These are phyloP conservation scores for Gallinago nigripennis DNA, from an alignment of 2,797 vertebrate species.

Conservation along the genomic window DNA sequence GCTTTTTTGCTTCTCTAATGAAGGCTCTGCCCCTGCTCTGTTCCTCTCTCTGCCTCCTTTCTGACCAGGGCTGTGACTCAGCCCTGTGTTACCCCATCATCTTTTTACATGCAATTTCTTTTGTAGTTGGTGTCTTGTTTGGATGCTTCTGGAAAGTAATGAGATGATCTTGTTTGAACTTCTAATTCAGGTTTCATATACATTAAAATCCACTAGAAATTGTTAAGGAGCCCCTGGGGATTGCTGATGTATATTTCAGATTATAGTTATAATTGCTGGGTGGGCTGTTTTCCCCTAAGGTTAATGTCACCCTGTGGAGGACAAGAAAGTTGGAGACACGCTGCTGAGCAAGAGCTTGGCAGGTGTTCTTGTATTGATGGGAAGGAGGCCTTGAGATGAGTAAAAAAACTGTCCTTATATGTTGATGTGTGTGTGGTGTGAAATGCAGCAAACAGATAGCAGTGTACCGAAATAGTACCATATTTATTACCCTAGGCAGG, in stretches of 20 bases:
- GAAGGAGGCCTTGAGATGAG: no score
- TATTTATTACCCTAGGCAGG: no score
- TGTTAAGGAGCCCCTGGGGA: neutral
- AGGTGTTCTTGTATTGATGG: no score
- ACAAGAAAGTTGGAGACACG: no score
- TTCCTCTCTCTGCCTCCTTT: neutral
- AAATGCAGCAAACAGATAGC: no score
- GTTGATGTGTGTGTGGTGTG: no score
- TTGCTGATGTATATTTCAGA: neutral
- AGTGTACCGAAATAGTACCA: no score
- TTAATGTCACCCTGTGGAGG: neutral
- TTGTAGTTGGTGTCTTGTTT: neutral
- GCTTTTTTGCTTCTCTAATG: neutral
- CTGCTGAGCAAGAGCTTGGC: no score
- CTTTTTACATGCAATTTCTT: neutral
- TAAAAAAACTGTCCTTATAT: no score
- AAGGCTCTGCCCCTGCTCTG: neutral
- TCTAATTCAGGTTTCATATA: neutral
- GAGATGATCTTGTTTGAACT: neutral
- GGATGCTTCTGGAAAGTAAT: neutral
- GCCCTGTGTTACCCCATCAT: accelerated
- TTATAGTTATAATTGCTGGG: neutral
- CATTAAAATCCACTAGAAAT: neutral
- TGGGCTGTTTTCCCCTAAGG: neutral
- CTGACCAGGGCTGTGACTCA: neutral